These are phyloP conservation scores for Propsilocerus akamusi DNA, from an alignment of 1,140 invertebrate species.

Conservation along the genomic window DNA sequence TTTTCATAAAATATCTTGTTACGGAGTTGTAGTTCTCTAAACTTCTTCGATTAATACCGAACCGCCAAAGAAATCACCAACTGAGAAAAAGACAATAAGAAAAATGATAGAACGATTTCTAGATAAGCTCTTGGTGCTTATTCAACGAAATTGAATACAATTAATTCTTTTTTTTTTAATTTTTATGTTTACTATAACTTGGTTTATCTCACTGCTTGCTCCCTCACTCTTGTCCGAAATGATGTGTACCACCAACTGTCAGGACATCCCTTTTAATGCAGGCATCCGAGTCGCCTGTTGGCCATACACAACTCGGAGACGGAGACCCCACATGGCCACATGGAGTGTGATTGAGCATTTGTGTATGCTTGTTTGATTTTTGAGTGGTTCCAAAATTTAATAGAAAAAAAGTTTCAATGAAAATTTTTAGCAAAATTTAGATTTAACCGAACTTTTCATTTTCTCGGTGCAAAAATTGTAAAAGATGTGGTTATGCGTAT, in stretches of 20 bases:
- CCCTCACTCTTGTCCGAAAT: background rate
- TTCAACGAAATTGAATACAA: background rate
- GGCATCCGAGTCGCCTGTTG: no score
- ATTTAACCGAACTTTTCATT: no score
- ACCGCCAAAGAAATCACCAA: background rate
- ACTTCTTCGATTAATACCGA: background rate
- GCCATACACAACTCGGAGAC: no score
- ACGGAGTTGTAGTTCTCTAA: background rate
- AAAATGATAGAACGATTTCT: background rate
- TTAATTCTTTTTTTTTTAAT: background rate
- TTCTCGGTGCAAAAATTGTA: no score
- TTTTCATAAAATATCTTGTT: background rate
- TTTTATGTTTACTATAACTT: background rate
- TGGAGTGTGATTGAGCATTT: background rate
- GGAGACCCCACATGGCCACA: no score
- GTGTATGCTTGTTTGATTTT: background rate
- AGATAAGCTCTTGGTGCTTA: background rate
- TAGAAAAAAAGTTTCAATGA: no score
- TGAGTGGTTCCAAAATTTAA: no score
- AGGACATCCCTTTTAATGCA: slow-evolving; percentile 2
- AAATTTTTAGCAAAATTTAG: no score
- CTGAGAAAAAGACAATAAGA: no score
- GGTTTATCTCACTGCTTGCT: background rate
- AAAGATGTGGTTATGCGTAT: no score
- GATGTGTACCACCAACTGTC: background rate